Evolutionary conservation across 2,888 invertebrate genomes (phyloP), one percentile per base, ranked within the genome.

Genomic region (Rhamnusium bicolor): DNA sequence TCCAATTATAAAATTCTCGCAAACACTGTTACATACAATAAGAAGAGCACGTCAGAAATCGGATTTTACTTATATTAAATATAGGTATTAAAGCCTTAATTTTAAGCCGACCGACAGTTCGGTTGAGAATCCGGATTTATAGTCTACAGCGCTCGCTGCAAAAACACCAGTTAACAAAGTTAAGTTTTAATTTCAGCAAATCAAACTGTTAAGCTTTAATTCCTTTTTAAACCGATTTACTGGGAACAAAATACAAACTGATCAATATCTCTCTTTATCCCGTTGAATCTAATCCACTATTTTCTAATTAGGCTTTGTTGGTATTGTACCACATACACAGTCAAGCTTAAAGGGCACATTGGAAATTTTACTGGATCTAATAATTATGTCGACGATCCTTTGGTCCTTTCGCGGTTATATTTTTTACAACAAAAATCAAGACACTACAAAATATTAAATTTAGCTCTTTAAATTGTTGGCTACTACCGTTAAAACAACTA

Each of bases 141-240:
- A 51, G 18, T 58, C 58, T 18, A 29, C 18, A 58, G 32, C 60
- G 16, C 18, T 60, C 60, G 32, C 40, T 29, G 60, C 18, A 19
- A 32, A 60, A 60, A 32, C 32, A 60, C 14, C 60, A 29, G 29
- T 14, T 60, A 60, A 60, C 29, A 40, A 60, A 60, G 60, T 40
- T 60, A 60, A 60, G 60, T 40, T 40, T 60, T 60, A 60, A 60
- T 60, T 60, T 32, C 29, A 16, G 18, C 60, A 40, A 60, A 60
- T 40, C 60, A 60, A 40, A 40, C 54, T 27, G 54, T 60, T 18
- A 60, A 32, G 60, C 32, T 60, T 60, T 60, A 60, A 60, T 40
- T 60, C 40, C 29, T 60, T 60, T 60, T 19, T 60, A 60, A 56
- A 56, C 54, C 54, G 54, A 56, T 56, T 56, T 56, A 27, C 54